These are phyloP conservation scores for Vultur gryphus DNA, from an alignment of 2,797 vertebrate species.

Conservation along the genomic window DNA sequence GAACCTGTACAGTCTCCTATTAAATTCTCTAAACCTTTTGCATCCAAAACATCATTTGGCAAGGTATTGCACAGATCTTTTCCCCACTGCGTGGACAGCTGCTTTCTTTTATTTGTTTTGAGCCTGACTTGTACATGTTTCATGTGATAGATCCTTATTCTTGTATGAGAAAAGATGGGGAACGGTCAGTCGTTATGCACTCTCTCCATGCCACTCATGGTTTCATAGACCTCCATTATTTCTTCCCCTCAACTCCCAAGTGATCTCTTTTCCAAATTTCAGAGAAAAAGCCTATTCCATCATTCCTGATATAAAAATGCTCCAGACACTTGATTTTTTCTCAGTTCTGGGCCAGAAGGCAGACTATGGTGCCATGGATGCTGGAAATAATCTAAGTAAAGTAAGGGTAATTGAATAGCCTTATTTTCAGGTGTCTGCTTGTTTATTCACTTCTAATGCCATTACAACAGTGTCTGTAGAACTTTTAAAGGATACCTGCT, in stretches of 20 bases:
- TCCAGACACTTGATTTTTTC: background rate
- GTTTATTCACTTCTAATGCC: background rate
- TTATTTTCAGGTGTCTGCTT: background rate
- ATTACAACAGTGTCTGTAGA: background rate
- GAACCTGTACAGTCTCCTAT: background rate
- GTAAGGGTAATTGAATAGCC: background rate
- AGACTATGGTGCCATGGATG: background rate
- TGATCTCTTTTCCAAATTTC: background rate
- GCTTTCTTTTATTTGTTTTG: background rate
- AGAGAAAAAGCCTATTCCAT: background rate
- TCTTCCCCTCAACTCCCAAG: background rate
- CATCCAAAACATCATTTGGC: background rate
- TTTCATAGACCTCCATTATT: background rate
- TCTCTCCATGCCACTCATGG: background rate
- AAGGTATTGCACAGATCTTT: background rate
- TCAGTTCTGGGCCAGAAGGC: background rate
- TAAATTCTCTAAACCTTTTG: background rate
- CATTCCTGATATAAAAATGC: background rate
- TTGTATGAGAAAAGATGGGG: background rate
- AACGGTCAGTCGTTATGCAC: rapidly evolving
- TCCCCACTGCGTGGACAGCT: background rate
- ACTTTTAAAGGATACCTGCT: background rate
- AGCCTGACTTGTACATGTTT: background rate
- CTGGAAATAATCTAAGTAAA: background rate
- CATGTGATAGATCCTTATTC: background rate